Base-by-base conservation (phyloP, 2,888 invertebrate species). In the Melolontha melolontha region DNA sequence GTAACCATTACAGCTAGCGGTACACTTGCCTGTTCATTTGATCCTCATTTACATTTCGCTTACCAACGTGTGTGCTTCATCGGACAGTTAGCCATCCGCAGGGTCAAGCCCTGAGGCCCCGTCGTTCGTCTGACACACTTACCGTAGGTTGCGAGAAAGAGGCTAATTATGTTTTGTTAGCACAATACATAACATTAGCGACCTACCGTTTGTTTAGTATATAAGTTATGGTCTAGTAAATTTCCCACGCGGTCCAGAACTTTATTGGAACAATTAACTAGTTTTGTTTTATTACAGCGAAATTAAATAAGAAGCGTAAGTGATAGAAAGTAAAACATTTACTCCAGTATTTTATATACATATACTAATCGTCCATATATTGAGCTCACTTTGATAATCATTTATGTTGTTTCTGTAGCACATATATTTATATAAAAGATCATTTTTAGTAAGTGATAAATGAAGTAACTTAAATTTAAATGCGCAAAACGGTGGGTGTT, bases 1-100 rank as follows among this genome's bases (percentile, higher is more conserved):
- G 67, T 70, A 71, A 70, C 73, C 74, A 76, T 73, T 74, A 74
- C 73, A 69, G 69, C 66, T 76, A 76, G 75, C 76, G 76, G 76
- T 76, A 76, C 74, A 71, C 72, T 70, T 69, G 72, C 74, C 71
- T 72, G 74, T 70, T 74, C 70, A 72, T 75, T 74, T 73, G 67
- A 70, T 70, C 69, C 72, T 73, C 72, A 74, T 74, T 74, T 72
- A 74, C 72, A 74, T 76, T 75, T 74, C 68, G 69, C 67, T 72
- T 67, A 40, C 52, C 50, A 62, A 39, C 49, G 44, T 62, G 44
- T 64, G 44, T 49, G 54, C 49, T 55, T 34, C 54, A 42, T 44
- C 27, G 49, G 59, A 67, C 66, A 67, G 68, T 64, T 64, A 68
- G 64, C 68, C 55, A 64, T 64, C 64, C 64, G 63, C 68, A 68